phyloP scores from a whole-genome alignment of 2,888 invertebrate genomes.

The Synergus itoensis region DNA sequence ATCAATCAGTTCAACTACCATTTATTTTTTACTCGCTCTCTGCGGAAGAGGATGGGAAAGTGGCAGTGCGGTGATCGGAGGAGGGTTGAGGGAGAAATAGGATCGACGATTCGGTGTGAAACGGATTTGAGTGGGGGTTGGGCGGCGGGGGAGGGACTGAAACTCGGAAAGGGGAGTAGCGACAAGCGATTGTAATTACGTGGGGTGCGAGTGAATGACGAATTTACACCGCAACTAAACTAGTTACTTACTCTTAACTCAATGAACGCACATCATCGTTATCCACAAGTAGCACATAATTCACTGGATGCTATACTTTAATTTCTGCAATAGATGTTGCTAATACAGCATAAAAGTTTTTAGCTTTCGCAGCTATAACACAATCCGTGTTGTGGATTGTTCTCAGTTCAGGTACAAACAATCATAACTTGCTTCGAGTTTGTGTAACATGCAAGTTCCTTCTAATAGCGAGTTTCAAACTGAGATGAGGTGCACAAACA shows the following conservation, averaged over 20 bases:
- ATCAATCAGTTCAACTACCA: conserved; percentile 41
- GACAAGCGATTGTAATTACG: conserved; percentile 41
- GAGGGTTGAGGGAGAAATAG: conserved; percentile 29
- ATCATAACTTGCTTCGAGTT: neutral
- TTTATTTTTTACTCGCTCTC: conserved; percentile 36
- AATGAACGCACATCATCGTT: conserved; percentile 55
- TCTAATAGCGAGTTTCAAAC: conserved; percentile 18
- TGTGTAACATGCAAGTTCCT: neutral
- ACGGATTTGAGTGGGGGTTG: neutral
- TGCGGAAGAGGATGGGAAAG: conserved; percentile 23
- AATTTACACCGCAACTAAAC: conserved; percentile 58
- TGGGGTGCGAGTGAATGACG: conserved; percentile 53
- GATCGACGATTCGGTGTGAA: conserved; percentile 36
- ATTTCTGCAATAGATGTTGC: neutral
- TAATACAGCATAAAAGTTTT: neutral
- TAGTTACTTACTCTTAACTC: conserved; percentile 55
- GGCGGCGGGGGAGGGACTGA: neutral
- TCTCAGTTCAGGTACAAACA: neutral
- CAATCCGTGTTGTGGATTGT: neutral
- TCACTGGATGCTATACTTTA: neutral
- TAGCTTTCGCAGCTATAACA: neutral
- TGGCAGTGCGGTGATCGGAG: conserved; percentile 25
- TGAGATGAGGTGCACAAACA: neutral
- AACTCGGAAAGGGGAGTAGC: conserved; percentile 29
- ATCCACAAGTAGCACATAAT: conserved; percentile 33